A percentile compares a stretch with the other conserved stretches of the same genome.
Evolutionary conservation across 2,797 vertebrate genomes (phyloP).

Genomic region (Euphonia xanthogaster): DNA sequence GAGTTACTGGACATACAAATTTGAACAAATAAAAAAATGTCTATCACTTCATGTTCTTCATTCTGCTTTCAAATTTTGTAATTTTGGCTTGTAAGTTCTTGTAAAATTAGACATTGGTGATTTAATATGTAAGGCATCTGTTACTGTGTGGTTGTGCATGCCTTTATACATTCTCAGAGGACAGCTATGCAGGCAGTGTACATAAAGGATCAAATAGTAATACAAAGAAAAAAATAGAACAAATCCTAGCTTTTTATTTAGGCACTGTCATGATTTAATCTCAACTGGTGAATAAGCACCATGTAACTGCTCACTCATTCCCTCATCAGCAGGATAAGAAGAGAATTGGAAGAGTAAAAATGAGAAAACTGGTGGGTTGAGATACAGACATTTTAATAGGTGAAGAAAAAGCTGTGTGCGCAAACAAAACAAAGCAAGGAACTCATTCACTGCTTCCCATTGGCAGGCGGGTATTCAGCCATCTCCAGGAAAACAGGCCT

Average conservation of each 20-base stretch:
- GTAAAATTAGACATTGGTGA: background rate
- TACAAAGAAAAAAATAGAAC: background rate
- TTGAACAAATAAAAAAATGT: background rate
- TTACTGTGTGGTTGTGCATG: background rate
- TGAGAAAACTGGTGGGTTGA: background rate
- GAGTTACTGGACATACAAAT: background rate
- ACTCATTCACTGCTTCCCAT: background rate
- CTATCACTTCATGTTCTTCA: background rate
- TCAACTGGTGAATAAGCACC: background rate
- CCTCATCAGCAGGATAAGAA: background rate
- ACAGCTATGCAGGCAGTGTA: background rate
- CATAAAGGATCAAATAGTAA: background rate
- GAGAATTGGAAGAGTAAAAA: background rate
- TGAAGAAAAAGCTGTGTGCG: fast-evolving
- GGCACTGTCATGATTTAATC: background rate
- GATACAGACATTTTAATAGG: background rate
- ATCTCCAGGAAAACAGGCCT: background rate
- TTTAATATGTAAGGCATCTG: background rate
- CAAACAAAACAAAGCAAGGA: background rate
- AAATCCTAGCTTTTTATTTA: background rate
- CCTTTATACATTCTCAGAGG: background rate
- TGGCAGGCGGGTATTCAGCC: background rate
- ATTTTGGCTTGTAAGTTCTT: background rate
- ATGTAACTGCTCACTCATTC: background rate
- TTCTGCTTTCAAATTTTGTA: background rate